Evolutionary conservation across 1,140 invertebrate species (phyloP), one percentile per base, ranked within the genome.

Genomic region (Arion vulgaris): DNA sequence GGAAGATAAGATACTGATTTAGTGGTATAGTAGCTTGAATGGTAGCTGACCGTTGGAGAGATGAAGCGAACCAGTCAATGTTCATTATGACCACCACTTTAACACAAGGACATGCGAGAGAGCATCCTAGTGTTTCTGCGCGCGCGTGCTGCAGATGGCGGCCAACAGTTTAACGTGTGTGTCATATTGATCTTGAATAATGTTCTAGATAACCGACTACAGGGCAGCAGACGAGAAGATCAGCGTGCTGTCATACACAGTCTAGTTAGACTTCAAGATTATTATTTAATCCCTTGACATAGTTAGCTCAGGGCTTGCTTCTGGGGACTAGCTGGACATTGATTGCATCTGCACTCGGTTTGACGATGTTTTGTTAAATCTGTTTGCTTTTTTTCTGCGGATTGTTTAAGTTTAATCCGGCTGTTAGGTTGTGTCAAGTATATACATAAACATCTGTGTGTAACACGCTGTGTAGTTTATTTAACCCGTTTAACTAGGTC

Each of bases 121-220:
- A 76, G 19, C 76, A 78, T 78, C 76, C 76, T 39, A 66, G 53
- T 17, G 76, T 78, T 28, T 2, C 34, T 15, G 36, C 53, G 57
- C 76, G 36, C 53, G 57, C 76, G 76, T 78, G 76, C 76, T 78
- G 76, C 76, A 39, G 74, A 51, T 32, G 41, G 39, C 74, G 32
- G 51, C 34, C n/a, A 5, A 78, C 53, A 34, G 51, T 9, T 66
- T 32, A 39, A 78, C 57, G 76, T 78, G 76, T 77, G n/a, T n/a
- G 57, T 78, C 34, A 57, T 78, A 78, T 78, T 78, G 76, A 78
- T 78, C 76, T 78, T 36, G 39, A 34, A 45, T 53, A 36, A 53
- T 76, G 11, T 39, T 45, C 74, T 36, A 34, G 2, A 34, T 41
- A 28, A n/a, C 76, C 36, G 26, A 51, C 5, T 78, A 23, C 28